Percentiles rank a stretch among this genome's conserved stretches.
These are phyloP conservation scores for Melanophora roralis DNA, from an alignment of 2,888 invertebrate species.

Conservation along the genomic window DNA sequence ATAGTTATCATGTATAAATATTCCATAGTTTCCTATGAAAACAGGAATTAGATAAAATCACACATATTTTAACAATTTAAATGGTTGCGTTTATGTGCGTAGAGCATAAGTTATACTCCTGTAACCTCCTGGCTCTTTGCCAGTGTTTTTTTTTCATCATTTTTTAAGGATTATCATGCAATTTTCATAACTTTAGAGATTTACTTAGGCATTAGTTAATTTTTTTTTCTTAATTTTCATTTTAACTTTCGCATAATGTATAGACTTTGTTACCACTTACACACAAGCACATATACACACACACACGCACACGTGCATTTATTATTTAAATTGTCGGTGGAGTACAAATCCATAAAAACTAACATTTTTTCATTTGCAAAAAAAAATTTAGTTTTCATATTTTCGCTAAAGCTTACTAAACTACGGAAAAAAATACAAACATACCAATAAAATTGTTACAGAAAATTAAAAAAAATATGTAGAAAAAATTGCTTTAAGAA, in stretches of 20 bases:
- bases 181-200: slow-evolving; percentile 62
- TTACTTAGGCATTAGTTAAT: slow-evolving; percentile 58
- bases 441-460: slow-evolving; percentile 46
- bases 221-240: slow-evolving; percentile 31
- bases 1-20: background rate
- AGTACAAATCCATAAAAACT: slow-evolving; percentile 11
- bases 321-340: background rate
- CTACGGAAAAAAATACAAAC: slow-evolving; percentile 6
- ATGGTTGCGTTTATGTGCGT: background rate
- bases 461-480: background rate
- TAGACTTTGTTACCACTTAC: slow-evolving; percentile 7
- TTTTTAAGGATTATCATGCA: slow-evolving; percentile 61
- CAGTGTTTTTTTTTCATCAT: slow-evolving; percentile 35
- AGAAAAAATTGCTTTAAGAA: slow-evolving; percentile 17
- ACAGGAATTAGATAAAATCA: background rate
- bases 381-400: slow-evolving; percentile 50
- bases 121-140: slow-evolving; percentile 56
- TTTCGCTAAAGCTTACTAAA: slow-evolving; percentile 52
- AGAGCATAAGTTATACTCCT: slow-evolving; percentile 35
- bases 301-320: background rate
- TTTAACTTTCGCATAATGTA: slow-evolving; percentile 24
- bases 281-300: too few relatives aligned
- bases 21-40: slow-evolving; percentile 6
- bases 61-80: too few relatives aligned
- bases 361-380: background rate